A percentile compares a stretch with the other conserved stretches of the same genome.
Evolutionary conservation across 1,140 invertebrate species (phyloP).

Genomic region (Lordiphosa clarofinis): DNA sequence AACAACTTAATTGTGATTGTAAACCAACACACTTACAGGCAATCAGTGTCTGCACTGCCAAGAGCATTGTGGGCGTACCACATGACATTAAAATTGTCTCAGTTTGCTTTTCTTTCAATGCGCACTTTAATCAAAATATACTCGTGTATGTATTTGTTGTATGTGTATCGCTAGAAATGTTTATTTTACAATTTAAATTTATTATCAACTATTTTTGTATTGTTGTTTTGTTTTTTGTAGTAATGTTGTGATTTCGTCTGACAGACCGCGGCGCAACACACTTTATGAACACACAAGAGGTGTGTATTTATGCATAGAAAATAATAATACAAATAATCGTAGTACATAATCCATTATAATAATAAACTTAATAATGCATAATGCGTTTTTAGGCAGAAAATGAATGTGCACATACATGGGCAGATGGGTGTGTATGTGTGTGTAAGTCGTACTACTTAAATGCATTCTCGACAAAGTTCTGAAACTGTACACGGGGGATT

Average conservation of each 20-base stretch:
- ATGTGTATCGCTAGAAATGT: slow-evolving; percentile 71
- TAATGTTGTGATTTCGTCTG: slow-evolving; percentile 49
- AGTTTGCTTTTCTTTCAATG: slow-evolving; percentile 25
- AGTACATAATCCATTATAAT: slow-evolving; percentile 42
- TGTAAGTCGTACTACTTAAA: slow-evolving; percentile 23
- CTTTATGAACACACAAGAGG: slow-evolving; percentile 60
- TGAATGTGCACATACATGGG: slow-evolving; percentile 44
- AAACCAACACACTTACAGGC: too few species aligned
- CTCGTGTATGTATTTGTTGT: slow-evolving; percentile 28
- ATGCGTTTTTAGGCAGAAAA: slow-evolving; percentile 64
- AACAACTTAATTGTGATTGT: too few species aligned
- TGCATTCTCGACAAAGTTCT: slow-evolving; percentile 37
- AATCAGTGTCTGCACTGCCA: too few species aligned
- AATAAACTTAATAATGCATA: slow-evolving; percentile 63
- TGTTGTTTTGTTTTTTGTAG: slow-evolving; percentile 32
- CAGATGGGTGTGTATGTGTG: slow-evolving; percentile 25
- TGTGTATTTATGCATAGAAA: slow-evolving; percentile 60
- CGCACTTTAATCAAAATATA: slow-evolving; percentile 48
- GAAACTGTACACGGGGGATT: slow-evolving; percentile 56
- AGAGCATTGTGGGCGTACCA: too few species aligned
- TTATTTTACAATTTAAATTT: slow-evolving; percentile 70
- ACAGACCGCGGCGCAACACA: slow-evolving; percentile 56
- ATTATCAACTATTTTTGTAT: slow-evolving; percentile 48
- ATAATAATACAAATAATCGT: slow-evolving; percentile 71
- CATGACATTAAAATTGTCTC: neutral